Evolutionary conservation across 1,140 invertebrate genomes (phyloP), one percentile per base, ranked within the genome.

Genomic region (Ostrea edulis): DNA sequence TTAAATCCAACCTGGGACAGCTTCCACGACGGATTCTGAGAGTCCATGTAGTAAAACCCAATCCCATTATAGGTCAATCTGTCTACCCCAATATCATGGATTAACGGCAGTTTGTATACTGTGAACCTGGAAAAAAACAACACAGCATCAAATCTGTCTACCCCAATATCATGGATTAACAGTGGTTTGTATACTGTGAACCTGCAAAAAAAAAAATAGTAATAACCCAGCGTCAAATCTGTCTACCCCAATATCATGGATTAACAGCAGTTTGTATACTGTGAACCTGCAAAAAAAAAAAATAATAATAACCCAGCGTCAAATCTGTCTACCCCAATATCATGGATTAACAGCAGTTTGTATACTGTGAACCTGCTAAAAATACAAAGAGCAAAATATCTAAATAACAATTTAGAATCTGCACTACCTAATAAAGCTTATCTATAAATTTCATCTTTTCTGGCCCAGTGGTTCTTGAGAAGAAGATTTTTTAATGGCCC

Each of bases 151-250:
- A 97, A 95, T 2, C 96, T 89, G 2, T 94, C 93, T 91, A 96
- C 96, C 8, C 95, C 92, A 82, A 95, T 95, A 71, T 96, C 93
- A 71, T 95, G 93, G 88, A 97, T 95, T 93, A 96, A 96, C 14
- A 97, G 97, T 89, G 98, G 93, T 95, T 98, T 98, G 93, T 98
- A 98, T 22, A 97, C 94, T 91, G 97, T 97, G 95, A 96, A 98
- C 97, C 97, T 98, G 89, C 62, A 89, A 86, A 17, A 65, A 88
- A n/a, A n/a, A n/a, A n/a, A n/a, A n/a, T n/a, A n/a, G n/a, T n/a
- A n/a, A n/a, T n/a, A n/a, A n/a, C n/a, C n/a, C n/a, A n/a, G n/a
- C n/a, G n/a, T n/a, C n/a, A n/a, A 97, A 95, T 2, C 96, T 89
- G 2, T 94, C 93, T 91, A 96, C 96, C 7, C 95, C 92, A 82